Base-by-base conservation (phyloP, 2,797 vertebrate species). In the Danio aesculapii region DNA sequence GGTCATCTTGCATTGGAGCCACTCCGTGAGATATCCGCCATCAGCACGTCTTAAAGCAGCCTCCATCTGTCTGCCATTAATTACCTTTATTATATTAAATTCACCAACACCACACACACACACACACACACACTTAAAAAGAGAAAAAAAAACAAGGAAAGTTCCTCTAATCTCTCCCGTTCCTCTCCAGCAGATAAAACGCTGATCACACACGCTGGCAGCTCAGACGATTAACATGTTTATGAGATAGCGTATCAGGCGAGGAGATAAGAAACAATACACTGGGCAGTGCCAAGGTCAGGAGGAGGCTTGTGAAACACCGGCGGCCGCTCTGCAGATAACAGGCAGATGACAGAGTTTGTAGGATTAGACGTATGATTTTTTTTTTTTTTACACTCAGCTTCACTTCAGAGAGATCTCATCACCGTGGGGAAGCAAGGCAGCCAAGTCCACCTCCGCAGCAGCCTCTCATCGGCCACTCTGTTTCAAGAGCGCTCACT, bases 281-380 rank as follows among this genome's bases (percentile, higher is more conserved):
- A 88, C 90, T 86, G 90, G 90, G 90, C 92, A 88, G 90, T 92
- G 91, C 91, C 92, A 95, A 95, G 94, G 93, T 95, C 92, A 93
- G 90, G 91, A 92, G 90, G 90, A 86, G 85, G 89, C 89, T 92
- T 91, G 91, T 92, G 92, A 92, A 94, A 92, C 91, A 90, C 59
- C 46, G 30, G 52, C 46, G 57, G 52, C 21, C 16, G 39, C 19
- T 5, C 78, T 71, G 75, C 76, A 59, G 84, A 84, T 84, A 84
- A 87, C 53, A 75, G 79, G 71, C 71, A 80, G 55, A 75, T 84
- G 70, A 77, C 16, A 68, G 80, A 58, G 53, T 89, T 88, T 85
- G 77, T 44, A 82, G 84, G 74, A 72, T 88, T 72, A 75, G 61
- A 50, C 41, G 58, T 74, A 53, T 81, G 79, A 77, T 77, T 30